Evolutionary conservation across 2,888 invertebrate genomes (phyloP).

Genomic region (Eupsilia transversa): DNA sequence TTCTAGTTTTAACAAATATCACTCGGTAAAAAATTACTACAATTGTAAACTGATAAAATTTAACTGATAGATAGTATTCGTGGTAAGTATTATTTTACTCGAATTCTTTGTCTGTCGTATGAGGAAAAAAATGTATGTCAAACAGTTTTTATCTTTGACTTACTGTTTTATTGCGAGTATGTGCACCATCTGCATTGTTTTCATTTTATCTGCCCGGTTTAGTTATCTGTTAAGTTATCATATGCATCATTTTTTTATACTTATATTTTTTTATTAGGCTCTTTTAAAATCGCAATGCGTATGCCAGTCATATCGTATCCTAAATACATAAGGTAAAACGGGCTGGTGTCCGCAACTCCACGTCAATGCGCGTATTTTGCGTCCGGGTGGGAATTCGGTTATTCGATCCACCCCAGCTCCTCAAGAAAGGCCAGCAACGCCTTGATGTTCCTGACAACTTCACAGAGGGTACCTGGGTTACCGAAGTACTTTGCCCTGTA

Average conservation of each 20-base stretch:
- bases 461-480: no score
- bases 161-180: neutral
- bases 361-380: no score
- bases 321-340: no score
- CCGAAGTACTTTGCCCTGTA: no score
- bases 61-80: neutral
- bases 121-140: neutral
- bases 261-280: neutral
- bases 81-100: constrained; percentile 24
- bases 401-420: no score
- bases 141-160: neutral
- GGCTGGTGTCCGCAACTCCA: no score
- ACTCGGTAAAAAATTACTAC: neutral
- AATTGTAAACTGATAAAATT: constrained; percentile 18
- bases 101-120: constrained; percentile 5
- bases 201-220: neutral
- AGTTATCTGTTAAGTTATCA: neutral
- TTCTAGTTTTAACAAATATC: constrained; percentile 15
- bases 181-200: neutral
- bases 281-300: neutral
- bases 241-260: neutral
- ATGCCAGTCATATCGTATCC: neutral
- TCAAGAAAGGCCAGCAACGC: no score
- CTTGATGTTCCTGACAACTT: no score
- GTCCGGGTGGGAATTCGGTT: no score